Conservation (phyloP, 35 echinoderm and acorn worm species). For the Eucidaris tribuloides region DNA sequence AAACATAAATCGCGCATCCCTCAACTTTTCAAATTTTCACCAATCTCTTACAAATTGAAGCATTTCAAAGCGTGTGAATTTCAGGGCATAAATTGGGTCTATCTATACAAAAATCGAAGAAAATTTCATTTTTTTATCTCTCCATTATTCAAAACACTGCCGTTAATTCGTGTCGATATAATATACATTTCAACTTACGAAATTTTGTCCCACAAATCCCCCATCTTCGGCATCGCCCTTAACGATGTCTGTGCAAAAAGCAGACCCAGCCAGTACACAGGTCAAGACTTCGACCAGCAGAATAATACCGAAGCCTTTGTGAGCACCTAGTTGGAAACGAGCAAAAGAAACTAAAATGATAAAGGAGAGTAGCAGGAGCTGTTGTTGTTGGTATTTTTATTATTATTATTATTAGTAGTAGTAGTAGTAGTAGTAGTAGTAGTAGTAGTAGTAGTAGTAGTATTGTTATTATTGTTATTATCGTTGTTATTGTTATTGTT, state of each 20-base stretch:
- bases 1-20: too few species aligned
- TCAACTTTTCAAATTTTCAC: too few species aligned
- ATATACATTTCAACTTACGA: not conserved
- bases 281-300: not conserved
- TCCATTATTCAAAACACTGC: not conserved
- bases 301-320: constrained; percentile 3
- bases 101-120: not conserved
- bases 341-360: too few species aligned
- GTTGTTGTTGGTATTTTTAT: too few species aligned
- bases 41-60: not conserved
- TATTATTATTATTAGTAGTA: too few species aligned
- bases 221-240: not conserved
- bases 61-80: not conserved
- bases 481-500: too few species aligned
- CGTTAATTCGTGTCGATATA: not conserved
- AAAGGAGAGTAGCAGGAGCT: too few species aligned
- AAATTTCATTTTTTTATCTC: not conserved
- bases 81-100: not conserved
- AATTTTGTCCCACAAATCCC: not conserved
- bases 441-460: too few species aligned
- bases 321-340: constrained; percentile 9
- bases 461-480: too few species aligned
- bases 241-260: not conserved
- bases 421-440: too few species aligned
- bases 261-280: constrained; percentile 1